Conservation (phyloP, 2,113 vertebrate species). For the Oreochromis tanganicae region DNA sequence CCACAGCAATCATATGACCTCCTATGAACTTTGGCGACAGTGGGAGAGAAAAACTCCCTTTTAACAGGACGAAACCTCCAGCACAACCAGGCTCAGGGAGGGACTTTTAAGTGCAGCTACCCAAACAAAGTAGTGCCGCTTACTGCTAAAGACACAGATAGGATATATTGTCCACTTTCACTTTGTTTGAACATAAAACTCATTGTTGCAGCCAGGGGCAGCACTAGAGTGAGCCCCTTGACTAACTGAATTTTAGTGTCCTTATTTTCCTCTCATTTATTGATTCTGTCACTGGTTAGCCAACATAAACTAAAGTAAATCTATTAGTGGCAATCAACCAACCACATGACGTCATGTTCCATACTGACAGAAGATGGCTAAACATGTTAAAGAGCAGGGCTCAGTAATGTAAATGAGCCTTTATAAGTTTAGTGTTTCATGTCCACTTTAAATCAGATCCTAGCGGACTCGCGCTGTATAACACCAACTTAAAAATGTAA, state of each 20-base stretch:
- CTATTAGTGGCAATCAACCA: no score
- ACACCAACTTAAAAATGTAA: no score
- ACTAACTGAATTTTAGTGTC: background rate
- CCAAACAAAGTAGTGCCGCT: background rate
- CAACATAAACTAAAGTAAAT: no score
- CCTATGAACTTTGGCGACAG: background rate
- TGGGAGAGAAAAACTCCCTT: fast-evolving
- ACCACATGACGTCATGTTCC: no score
- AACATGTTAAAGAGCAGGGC: no score
- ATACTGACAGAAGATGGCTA: no score
- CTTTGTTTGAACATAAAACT: background rate
- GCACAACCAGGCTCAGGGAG: background rate
- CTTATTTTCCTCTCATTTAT: background rate
- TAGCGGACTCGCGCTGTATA: no score
- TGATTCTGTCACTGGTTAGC: background rate
- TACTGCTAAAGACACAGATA: background rate
- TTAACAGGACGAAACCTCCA: background rate
- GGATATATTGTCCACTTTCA: background rate
- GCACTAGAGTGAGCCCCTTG: background rate
- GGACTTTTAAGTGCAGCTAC: background rate
- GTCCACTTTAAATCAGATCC: no score
- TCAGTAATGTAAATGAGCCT: no score
- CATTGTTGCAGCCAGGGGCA: background rate
- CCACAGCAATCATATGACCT: background rate
- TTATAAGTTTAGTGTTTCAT: no score